Evolutionary conservation across 2,113 vertebrate genomes (phyloP).

Genomic region (Chiloscyllium plagiosum): DNA sequence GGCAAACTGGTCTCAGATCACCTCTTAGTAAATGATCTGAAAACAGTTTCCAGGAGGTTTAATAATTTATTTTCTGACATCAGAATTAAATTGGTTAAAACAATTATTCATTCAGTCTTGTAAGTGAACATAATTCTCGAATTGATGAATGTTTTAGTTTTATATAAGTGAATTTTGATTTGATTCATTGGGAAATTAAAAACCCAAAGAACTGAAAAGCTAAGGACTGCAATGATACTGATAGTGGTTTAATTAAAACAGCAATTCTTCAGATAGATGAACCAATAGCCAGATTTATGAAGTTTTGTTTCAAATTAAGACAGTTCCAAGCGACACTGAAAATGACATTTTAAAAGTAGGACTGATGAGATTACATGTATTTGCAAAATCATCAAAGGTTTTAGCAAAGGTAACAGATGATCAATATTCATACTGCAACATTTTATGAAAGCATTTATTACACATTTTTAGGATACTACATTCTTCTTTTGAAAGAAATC

Average conservation of each 20-base stretch:
- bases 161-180: constrained; percentile 14
- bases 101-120: constrained; percentile 13
- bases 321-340: neutral
- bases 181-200: constrained; percentile 32
- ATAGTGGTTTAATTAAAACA: constrained; percentile 19
- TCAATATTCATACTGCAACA: neutral
- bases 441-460: neutral
- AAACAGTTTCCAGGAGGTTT: neutral
- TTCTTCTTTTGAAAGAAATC: neutral
- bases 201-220: constrained; percentile 3
- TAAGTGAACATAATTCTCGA: constrained; percentile 10
- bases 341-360: neutral
- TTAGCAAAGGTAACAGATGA: neutral
- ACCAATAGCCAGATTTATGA: neutral
- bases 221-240: neutral
- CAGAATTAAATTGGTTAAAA: constrained; percentile 4
- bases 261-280: neutral
- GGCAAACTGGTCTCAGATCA: neutral
- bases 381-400: neutral
- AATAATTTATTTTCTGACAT: constrained; percentile 4
- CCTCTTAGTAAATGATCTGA: neutral
- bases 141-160: constrained; percentile 10
- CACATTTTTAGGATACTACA: neutral
- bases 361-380: neutral
- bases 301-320: neutral